Conservation (phyloP, 2,888 invertebrate genomes). For the Chironomus tentans region DNA sequence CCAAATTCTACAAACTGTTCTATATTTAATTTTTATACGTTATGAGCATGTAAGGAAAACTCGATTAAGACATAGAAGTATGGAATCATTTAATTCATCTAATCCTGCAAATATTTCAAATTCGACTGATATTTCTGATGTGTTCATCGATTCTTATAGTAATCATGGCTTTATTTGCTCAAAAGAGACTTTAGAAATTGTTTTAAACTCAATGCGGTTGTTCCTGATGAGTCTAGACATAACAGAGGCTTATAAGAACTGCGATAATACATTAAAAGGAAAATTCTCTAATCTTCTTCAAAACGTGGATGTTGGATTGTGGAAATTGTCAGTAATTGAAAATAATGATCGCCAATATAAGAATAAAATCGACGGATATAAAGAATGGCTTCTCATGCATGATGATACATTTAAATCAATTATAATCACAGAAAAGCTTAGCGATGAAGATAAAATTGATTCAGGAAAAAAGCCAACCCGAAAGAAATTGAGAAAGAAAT, state of each 20-base stretch:
- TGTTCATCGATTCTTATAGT: background rate
- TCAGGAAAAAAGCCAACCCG: background rate
- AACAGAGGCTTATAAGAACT: background rate
- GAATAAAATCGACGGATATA: background rate
- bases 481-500: background rate
- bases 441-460: background rate
- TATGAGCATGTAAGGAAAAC: slow-evolving; percentile 7
- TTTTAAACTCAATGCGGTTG: background rate
- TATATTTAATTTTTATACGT: background rate
- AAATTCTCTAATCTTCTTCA: background rate
- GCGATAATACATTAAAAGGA: background rate
- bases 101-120: background rate
- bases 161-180: background rate
- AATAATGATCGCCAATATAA: background rate
- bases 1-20: background rate
- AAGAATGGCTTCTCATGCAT: background rate
- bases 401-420: background rate
- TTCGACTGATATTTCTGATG: background rate
- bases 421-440: background rate
- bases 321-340: background rate
- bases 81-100: background rate
- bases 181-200: background rate
- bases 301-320: background rate
- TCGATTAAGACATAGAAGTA: background rate
- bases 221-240: background rate